Percentiles rank a stretch among this genome's conserved stretches.
phyloP scores from a whole-genome alignment of 1,140 invertebrate species.

The Bombus vancouverensis region DNA sequence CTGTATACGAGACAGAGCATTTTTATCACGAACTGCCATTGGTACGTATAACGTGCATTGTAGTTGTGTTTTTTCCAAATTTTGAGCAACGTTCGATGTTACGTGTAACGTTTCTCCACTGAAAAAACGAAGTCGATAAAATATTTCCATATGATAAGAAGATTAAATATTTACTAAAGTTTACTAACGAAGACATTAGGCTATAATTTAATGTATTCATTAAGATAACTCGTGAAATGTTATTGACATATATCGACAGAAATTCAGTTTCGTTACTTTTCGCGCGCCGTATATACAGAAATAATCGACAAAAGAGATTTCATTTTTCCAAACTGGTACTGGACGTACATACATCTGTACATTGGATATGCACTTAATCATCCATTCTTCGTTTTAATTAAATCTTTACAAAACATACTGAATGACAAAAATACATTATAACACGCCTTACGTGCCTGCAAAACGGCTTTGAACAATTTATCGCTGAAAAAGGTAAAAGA shows the following conservation, averaged over 20 bases:
- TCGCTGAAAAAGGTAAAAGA: neutral
- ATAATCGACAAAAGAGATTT: neutral
- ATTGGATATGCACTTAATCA: neutral
- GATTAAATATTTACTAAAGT: neutral
- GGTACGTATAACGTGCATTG: neutral
- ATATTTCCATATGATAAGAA: too few species aligned
- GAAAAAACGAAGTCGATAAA: too few species aligned
- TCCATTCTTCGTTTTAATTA: neutral
- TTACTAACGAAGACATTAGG: neutral
- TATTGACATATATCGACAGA: neutral
- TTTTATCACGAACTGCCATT: neutral
- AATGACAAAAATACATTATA: neutral
- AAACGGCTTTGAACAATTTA: neutral
- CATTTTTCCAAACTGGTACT: neutral
- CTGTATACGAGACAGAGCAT: too few species aligned
- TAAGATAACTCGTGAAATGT: neutral
- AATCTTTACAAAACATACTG: neutral
- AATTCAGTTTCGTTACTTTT: too few species aligned
- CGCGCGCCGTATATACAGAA: neutral
- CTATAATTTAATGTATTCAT: neutral
- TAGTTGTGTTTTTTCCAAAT: neutral
- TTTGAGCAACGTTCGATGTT: neutral
- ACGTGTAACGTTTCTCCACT: too few species aligned
- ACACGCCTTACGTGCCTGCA: neutral
- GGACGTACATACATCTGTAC: neutral